Evolutionary conservation across 2,113 vertebrate genomes (phyloP), one percentile per base, ranked within the genome.

Genomic region (Megalops atlanticus): DNA sequence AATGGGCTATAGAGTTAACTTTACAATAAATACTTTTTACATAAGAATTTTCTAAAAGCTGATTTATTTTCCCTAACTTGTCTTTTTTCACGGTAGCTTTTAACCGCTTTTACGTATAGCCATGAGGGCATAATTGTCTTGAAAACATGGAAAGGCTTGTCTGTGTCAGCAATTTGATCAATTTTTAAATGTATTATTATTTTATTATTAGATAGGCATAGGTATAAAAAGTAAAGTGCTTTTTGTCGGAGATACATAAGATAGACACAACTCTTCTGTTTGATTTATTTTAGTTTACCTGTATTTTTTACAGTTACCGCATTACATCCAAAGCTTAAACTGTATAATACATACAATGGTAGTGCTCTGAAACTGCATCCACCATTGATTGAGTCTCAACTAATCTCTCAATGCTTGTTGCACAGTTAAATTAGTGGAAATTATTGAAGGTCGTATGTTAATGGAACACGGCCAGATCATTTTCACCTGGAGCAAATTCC

Each of bases 361-460:
- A 10, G 31, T 64, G n/a, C n/a, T 27, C 31, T 27, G 24, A 6
- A 64, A 8, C 5, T 4, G 58, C n/a, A n/a, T n/a, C n/a, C n/a
- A n/a, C n/a, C n/a, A 64, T 64, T 11, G 58, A 27, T 10, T 64
- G 24, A 24, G 1, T 58, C n/a, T 24, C 7, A n/a, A n/a, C n/a
- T 24, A 1, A n/a, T 18, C 52, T 24, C n/a, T 2, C 21, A 24
- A 21, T 58, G 21, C 6, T 58, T 8, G 8, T 58, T 8, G 8
- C 24, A 64, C 58, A 31, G n/a, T 64, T 8, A 64, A 10, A 10
- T 64, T 64, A 64, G 58, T n/a, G 31, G 27, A 8, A 64, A 74
- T 41, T 52, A 15, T 21, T 64, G n/a, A 68, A 78, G 52, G 52
- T 58, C 52, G n/a, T 21, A 38, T 78, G 52, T 41, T 68, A 49